A percentile compares a stretch with the other conserved stretches of the same genome.
Conservation (phyloP, 2,113 vertebrate genomes). For the Argyrosomus japonicus region DNA sequence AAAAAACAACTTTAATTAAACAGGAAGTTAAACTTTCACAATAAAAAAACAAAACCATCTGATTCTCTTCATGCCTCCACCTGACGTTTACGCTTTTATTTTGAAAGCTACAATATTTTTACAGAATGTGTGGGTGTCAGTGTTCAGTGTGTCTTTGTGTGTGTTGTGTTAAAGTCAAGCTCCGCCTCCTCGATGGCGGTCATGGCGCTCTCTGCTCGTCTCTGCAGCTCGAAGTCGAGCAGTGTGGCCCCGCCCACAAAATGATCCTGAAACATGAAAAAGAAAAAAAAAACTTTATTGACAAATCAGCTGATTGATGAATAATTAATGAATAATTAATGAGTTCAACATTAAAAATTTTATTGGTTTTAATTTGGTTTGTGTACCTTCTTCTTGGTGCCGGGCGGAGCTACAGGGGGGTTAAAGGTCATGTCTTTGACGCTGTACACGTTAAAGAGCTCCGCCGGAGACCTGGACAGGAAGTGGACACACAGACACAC, state of each 20-base stretch:
- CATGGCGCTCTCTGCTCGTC: not conserved
- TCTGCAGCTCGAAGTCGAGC: conserved; percentile 61
- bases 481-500: not conserved
- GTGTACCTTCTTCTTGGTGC: conserved; percentile 88
- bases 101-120: not conserved
- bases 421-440: conserved; percentile 92
- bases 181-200: not conserved
- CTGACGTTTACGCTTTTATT: not conserved
- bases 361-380: no score
- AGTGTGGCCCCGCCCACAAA: conserved; percentile 30
- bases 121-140: conserved; percentile 7
- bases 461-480: conserved; percentile 83
- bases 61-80: not conserved
- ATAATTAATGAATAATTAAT: not conserved
- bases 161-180: conserved; percentile 49
- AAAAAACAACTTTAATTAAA: not conserved
- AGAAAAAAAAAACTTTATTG: not conserved
- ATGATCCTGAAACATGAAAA: conserved; percentile 21
- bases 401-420: conserved; percentile 86
- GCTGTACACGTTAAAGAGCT: conserved; percentile 90
- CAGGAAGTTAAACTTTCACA: no score
- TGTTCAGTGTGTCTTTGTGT: not conserved
- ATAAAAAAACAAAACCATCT: no score
- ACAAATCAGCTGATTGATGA: not conserved
- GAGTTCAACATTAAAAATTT: not conserved